phyloP scores from a whole-genome alignment of 2,888 invertebrate genomes.

The Diaperis boleti region DNA sequence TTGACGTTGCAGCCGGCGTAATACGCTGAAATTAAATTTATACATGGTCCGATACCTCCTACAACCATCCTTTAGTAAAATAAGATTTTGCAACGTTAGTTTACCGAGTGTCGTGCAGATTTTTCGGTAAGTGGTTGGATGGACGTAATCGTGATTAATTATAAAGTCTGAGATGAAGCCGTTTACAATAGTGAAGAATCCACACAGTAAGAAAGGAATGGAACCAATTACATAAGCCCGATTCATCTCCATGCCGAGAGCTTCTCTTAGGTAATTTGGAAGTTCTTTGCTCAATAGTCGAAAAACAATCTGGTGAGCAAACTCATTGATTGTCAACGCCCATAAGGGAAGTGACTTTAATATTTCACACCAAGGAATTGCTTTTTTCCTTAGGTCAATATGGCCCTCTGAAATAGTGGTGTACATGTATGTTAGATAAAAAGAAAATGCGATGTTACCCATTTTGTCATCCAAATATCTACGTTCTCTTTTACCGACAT shows the following conservation, averaged over 20 bases:
- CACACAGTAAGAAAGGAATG: not conserved
- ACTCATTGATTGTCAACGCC: not conserved
- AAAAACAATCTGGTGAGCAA: not conserved
- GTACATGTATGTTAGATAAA: not conserved
- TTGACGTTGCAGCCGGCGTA: slow-evolving; percentile 72
- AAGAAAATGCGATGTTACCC: not conserved
- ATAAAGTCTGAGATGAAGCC: slow-evolving; percentile 1
- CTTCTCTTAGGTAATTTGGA: not conserved
- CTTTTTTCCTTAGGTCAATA: not conserved
- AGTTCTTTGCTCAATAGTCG: not conserved
- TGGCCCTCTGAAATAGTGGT: not conserved
- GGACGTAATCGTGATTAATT: not conserved
- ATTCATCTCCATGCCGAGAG: not conserved
- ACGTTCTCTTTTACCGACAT: not conserved
- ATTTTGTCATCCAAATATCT: not conserved
- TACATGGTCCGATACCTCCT: slow-evolving; percentile 74
- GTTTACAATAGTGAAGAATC: not conserved
- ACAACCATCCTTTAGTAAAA: no score
- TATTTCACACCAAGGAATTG: not conserved
- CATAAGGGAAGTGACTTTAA: not conserved
- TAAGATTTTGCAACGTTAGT: no score
- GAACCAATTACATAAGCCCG: not conserved
- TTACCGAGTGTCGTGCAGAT: slow-evolving; percentile 1
- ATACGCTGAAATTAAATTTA: slow-evolving; percentile 73
- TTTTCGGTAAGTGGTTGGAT: not conserved